Evolutionary conservation across 1,140 invertebrate species (phyloP).

Genomic region (Mamestra configurata): DNA sequence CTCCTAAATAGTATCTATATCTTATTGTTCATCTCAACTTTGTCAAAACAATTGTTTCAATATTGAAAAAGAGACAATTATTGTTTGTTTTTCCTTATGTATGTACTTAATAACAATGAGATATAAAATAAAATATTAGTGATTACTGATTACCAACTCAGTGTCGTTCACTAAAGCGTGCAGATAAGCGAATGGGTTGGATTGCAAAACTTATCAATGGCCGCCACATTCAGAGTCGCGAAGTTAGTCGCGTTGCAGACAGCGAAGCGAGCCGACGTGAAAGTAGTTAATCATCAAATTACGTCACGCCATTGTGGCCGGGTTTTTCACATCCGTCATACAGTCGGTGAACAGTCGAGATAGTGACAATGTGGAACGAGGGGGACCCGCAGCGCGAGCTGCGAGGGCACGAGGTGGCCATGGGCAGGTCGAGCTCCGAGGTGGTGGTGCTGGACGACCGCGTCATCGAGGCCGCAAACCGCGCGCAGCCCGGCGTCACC

Average conservation of each 20-base stretch:
- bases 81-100: background rate
- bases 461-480: constrained; percentile 48
- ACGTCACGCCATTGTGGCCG: constrained; percentile 54
- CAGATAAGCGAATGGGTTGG: constrained; percentile 42
- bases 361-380: constrained; percentile 62
- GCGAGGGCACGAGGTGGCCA: constrained; percentile 46
- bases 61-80: background rate
- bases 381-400: constrained; percentile 52
- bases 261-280: constrained; percentile 62
- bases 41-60: background rate
- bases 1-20: background rate
- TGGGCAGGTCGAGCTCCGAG: constrained; percentile 60
- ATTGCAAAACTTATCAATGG: constrained; percentile 37
- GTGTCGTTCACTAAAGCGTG: constrained; percentile 3
- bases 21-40: no score
- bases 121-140: constrained; percentile 4
- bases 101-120: background rate
- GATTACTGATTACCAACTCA: background rate
- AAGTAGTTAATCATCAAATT: constrained; percentile 51
- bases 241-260: constrained; percentile 47
- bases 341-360: constrained; percentile 38
- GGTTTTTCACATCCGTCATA: constrained; percentile 45
- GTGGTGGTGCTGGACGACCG: constrained; percentile 68
- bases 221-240: constrained; percentile 2
- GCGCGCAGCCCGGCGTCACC: constrained; percentile 60